phyloP scores from a whole-genome alignment of 2,113 vertebrate species.

The Crotophaga sulcirostris region DNA sequence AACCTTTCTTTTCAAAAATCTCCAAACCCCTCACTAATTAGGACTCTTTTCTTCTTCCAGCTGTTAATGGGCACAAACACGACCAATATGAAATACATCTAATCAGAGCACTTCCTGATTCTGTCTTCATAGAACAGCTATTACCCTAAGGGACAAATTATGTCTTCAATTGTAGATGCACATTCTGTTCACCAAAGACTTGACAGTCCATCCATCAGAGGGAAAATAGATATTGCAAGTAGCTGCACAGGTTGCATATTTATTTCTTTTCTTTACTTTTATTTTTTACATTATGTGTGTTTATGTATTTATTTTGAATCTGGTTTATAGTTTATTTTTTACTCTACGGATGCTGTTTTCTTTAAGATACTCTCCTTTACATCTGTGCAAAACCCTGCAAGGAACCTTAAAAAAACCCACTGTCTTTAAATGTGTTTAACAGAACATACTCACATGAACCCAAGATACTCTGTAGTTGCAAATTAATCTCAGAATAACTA shows the following conservation, averaged over 20 bases:
- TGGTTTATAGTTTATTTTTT: neutral
- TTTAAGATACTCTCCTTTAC: neutral
- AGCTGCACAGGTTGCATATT: neutral
- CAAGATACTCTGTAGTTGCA: neutral
- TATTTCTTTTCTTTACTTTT: neutral
- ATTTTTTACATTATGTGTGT: neutral
- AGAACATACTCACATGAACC: neutral
- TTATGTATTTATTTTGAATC: neutral
- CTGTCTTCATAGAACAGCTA: neutral
- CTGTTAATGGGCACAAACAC: conserved; percentile 9
- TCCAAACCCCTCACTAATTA: neutral
- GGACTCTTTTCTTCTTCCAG: neutral
- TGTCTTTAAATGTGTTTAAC: neutral
- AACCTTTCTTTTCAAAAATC: neutral
- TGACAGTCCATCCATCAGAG: neutral
- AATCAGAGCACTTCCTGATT: conserved; percentile 3
- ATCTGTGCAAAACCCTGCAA: neutral
- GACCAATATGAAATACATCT: neutral
- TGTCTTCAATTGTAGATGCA: neutral
- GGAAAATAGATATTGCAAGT: neutral
- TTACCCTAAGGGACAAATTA: conserved; percentile 28
- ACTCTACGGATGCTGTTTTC: neutral
- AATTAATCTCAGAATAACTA: neutral
- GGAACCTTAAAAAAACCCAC: neutral
- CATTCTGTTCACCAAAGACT: neutral